A percentile compares a stretch with the other conserved stretches of the same genome.
Conservation (phyloP, 2,113 vertebrate genomes). For the Merops nubicus region DNA sequence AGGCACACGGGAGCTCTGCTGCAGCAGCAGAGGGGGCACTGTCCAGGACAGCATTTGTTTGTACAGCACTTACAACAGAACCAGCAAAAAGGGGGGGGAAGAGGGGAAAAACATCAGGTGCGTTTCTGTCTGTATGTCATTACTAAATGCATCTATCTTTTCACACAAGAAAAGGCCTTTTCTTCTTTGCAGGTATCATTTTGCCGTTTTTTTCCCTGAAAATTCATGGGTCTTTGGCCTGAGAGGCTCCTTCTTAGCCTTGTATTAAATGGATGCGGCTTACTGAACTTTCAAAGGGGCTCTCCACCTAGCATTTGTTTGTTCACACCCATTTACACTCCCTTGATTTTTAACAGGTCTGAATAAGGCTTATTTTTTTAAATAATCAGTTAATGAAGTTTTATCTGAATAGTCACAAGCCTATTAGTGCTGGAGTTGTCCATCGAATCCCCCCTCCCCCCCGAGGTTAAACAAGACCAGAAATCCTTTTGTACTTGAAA, state of each 20-base stretch:
- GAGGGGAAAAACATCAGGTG: neutral
- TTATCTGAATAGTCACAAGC: constrained; percentile 53
- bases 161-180: neutral
- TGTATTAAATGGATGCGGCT: neutral
- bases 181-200: neutral
- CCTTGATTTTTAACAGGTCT: constrained; percentile 23
- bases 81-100: neutral
- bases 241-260: neutral
- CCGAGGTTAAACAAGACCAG: constrained; percentile 53
- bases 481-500: constrained; percentile 48
- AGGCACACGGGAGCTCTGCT: neutral
- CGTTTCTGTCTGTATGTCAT: neutral
- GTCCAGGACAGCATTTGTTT: neutral
- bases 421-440: constrained; percentile 4
- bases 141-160: neutral
- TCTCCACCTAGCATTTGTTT: constrained; percentile 32
- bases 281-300: constrained; percentile 27
- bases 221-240: neutral
- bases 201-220: neutral
- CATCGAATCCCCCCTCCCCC: neutral
- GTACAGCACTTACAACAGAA: neutral
- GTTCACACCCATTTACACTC: constrained; percentile 11
- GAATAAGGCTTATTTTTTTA: constrained; percentile 20
- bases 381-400: constrained; percentile 51
- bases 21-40: neutral